These are phyloP conservation scores for Columba guinea DNA, from an alignment of 2,797 vertebrate species.

Conservation along the genomic window DNA sequence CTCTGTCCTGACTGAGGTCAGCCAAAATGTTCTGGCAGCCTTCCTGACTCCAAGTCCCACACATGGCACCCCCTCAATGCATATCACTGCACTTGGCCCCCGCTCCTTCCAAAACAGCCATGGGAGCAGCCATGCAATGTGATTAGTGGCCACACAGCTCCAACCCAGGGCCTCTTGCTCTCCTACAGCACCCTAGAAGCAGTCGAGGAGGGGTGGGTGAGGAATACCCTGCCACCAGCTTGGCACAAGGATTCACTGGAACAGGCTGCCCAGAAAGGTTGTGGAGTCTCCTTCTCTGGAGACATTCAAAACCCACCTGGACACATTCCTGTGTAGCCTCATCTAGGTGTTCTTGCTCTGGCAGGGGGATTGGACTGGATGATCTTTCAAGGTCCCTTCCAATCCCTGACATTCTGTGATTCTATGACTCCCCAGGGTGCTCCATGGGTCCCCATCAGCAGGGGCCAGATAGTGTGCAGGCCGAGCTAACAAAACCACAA, in stretches of 20 bases:
- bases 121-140: not conserved
- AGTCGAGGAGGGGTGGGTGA: not conserved
- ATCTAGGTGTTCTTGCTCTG: too few relatives aligned
- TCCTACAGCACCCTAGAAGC: not conserved
- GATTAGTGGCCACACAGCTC: not conserved
- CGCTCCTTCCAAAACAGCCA: not conserved
- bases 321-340: too few relatives aligned
- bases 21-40: not conserved
- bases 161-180: accelerated
- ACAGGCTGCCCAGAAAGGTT: too few relatives aligned
- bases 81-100: accelerated
- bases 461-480: not conserved
- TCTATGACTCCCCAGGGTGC: too few relatives aligned
- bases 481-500: not conserved
- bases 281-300: too few relatives aligned
- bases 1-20: not conserved
- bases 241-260: too few relatives aligned
- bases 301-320: too few relatives aligned
- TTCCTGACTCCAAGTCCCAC: not conserved
- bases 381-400: too few relatives aligned
- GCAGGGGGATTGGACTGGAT: too few relatives aligned
- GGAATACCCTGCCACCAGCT: not conserved
- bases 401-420: too few relatives aligned
- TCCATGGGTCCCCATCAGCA: not conserved
- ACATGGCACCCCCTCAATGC: accelerated